phyloP scores from a whole-genome alignment of 2,113 vertebrate genomes.

The Ciconia maguari region DNA sequence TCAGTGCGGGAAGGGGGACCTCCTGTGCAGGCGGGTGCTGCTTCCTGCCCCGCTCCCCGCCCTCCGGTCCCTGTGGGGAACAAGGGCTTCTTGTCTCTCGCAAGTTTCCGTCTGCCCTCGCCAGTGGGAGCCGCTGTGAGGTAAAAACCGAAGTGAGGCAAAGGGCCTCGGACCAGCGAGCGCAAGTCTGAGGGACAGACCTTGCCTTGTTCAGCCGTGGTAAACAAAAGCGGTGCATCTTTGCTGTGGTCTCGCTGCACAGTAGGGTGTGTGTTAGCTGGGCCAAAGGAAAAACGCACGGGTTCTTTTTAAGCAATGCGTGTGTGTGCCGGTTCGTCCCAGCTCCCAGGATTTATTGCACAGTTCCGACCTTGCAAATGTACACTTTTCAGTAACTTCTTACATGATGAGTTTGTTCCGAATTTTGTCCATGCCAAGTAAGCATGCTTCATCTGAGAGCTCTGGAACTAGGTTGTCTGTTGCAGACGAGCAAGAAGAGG shows the following conservation, averaged over 20 bases:
- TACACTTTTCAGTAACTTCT: background rate
- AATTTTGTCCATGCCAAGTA: accelerated
- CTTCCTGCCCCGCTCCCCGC: background rate
- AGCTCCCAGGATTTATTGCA: background rate
- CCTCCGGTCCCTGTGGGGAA: accelerated
- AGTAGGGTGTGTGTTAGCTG: background rate
- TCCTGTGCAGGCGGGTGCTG: accelerated
- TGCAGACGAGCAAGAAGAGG: background rate
- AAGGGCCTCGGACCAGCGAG: background rate
- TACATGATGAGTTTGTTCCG: background rate
- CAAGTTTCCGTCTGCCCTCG: accelerated
- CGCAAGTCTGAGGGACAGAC: background rate
- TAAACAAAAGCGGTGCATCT: background rate
- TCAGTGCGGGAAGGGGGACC: background rate
- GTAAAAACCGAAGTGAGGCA: background rate
- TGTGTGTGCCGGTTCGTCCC: no score
- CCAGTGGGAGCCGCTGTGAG: background rate
- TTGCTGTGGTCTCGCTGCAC: background rate
- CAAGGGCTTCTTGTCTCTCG: accelerated
- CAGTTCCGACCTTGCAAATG: background rate
- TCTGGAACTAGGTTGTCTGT: background rate
- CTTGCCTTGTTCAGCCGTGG: background rate
- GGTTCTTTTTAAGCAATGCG: accelerated
- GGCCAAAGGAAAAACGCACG: background rate
- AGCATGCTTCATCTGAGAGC: background rate